Evolutionary conservation across 2,888 invertebrate species (phyloP), one percentile per base, ranked within the genome.

Genomic region (Lasioglossum marginatum): DNA sequence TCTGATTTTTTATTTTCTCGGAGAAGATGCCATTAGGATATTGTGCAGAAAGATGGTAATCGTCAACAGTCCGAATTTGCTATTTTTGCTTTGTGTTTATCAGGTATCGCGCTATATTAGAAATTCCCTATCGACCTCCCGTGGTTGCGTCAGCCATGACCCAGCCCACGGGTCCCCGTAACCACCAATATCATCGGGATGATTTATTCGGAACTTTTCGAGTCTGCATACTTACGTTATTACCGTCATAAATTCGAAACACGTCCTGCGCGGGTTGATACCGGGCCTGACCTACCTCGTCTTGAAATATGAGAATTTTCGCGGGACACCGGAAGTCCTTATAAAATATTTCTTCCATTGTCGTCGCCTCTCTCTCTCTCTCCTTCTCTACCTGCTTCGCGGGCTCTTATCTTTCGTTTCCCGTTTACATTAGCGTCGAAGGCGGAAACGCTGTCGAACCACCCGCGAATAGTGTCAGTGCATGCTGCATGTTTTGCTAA

Each of bases 241-340:
- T 91, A 87, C 89, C 72, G 45, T 79, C 87, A 87, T 91, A 91
- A 91, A 91, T 91, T 90, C 85, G 80, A 88, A 81, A 81, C 86
- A 83, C 80, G 83, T 88, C 81, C 79, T n/a, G 71, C 60, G 45
- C 63, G 31, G 83, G 79, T 83, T 85, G 89, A 88, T 88, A 86
- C 79, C 82, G n/a, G 63, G 45, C 83, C 88, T 82, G 90, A 89
- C 88, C 90, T 89, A 84, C 84, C 81, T 60, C 81, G 76, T 76
- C 86, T 75, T 72, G 70, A 86, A 83, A 82, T 86, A 85, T 81
- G 89, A 77, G 76, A 78, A 78, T 82, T 85, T 79, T 78, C 76
- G 37, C 70, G 43, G 16, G 45, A 52, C 31, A 23, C 70, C 57
- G 80, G 71, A 79, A 79, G 60, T 81, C 72, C n/a, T 40, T 77